Percentiles rank a stretch among this genome's conserved stretches.
These are phyloP conservation scores for Orchesella cincta DNA, from an alignment of 1,140 invertebrate species.

Conservation along the genomic window DNA sequence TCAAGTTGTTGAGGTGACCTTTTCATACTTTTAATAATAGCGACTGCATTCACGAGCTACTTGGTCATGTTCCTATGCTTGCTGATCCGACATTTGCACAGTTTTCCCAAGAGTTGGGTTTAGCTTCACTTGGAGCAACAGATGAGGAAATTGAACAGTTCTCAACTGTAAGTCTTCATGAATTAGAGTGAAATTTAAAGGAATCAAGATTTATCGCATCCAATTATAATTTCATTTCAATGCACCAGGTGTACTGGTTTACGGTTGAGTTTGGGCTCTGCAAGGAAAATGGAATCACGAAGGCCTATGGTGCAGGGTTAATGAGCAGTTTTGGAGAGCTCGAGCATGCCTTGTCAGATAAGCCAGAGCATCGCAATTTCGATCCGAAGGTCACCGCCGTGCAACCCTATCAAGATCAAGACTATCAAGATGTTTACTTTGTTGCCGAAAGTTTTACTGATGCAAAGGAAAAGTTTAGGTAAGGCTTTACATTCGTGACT, in stretches of 20 bases:
- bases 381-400: slow-evolving; percentile 84
- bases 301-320: slow-evolving; percentile 95
- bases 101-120: slow-evolving; percentile 98
- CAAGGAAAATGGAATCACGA: slow-evolving; percentile 84
- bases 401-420: slow-evolving; percentile 77
- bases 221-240: no score
- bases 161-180: slow-evolving; percentile 75
- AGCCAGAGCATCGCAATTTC: slow-evolving; percentile 83
- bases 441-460: slow-evolving; percentile 97
- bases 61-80: slow-evolving; percentile 95
- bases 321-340: slow-evolving; percentile 97
- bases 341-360: slow-evolving; percentile 88
- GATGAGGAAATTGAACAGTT: slow-evolving; percentile 98
- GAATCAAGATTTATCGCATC: background rate
- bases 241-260: slow-evolving; percentile 92
- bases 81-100: slow-evolving; percentile 96
- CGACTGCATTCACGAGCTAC: slow-evolving; percentile 95
- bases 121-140: slow-evolving; percentile 90
- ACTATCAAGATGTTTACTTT: slow-evolving; percentile 87
- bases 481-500: no score
- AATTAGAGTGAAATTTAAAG: background rate
- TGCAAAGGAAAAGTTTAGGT: slow-evolving; percentile 93
- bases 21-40: no score
- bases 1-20: no score
- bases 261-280: slow-evolving; percentile 98